Conservation (phyloP, 2,888 invertebrate genomes). For the Synergus japonicus region DNA sequence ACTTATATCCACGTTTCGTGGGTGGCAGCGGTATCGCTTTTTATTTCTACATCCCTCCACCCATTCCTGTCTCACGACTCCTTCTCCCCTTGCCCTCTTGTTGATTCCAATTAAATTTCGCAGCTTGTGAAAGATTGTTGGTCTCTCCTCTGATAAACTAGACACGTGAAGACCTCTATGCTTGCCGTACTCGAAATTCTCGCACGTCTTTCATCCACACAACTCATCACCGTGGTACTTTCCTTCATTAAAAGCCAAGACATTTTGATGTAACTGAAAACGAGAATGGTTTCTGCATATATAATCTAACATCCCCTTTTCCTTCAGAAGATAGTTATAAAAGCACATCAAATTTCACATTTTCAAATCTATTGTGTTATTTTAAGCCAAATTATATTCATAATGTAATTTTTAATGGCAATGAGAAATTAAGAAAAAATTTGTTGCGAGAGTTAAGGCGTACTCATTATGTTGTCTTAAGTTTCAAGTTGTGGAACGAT, state of each 20-base stretch:
- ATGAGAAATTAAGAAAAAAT: constrained; percentile 37
- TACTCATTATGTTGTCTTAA: constrained; percentile 39
- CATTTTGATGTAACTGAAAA: constrained; percentile 28
- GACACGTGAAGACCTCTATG: constrained; percentile 40
- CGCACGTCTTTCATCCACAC: constrained; percentile 30
- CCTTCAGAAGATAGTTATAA: background rate
- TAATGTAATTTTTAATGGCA: background rate
- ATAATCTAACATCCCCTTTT: constrained; percentile 10
- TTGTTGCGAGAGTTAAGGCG: constrained; percentile 4
- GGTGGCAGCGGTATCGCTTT: constrained; percentile 30
- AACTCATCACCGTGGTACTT: constrained; percentile 31
- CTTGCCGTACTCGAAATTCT: constrained; percentile 14
- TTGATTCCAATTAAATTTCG: constrained; percentile 40
- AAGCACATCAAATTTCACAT: background rate
- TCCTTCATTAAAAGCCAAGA: constrained; percentile 34
- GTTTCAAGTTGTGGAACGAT: constrained; percentile 22
- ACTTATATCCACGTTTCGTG: constrained; percentile 26
- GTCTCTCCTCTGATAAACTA: constrained; percentile 39
- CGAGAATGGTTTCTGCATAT: background rate
- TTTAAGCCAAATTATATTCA: background rate
- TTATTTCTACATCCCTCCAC: constrained; percentile 30
- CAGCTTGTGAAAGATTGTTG: constrained; percentile 39
- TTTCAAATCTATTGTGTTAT: background rate
- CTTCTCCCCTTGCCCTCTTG: constrained; percentile 20
- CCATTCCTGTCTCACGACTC: constrained; percentile 30